These are phyloP conservation scores for Casuarius casuarius DNA, from an alignment of 2,113 vertebrate species.

Conservation along the genomic window DNA sequence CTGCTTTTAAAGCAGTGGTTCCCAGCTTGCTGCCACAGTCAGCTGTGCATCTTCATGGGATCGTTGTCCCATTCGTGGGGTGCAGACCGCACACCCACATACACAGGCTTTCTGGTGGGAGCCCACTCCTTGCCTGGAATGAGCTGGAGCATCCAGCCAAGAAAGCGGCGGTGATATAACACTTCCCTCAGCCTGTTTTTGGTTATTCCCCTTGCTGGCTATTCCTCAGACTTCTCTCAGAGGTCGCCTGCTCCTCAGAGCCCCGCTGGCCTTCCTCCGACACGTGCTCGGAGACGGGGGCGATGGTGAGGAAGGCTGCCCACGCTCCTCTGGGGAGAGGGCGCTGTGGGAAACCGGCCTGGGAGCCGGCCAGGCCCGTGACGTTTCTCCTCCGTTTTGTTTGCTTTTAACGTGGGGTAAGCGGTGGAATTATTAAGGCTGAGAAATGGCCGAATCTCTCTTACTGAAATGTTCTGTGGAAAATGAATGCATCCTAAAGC, in stretches of 20 bases:
- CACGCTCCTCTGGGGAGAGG: neutral
- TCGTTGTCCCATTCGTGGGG: neutral
- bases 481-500: neutral
- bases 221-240: neutral
- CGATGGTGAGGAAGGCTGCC: neutral
- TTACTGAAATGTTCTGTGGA: neutral
- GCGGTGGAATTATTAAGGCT: neutral
- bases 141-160: neutral
- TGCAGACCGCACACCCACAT: rapidly evolving
- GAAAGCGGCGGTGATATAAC: neutral
- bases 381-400: rapidly evolving
- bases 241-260: neutral
- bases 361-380: rapidly evolving
- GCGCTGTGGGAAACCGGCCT: neutral
- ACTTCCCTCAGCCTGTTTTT: neutral
- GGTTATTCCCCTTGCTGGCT: neutral
- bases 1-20: neutral
- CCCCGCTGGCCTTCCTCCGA: neutral
- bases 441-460: neutral
- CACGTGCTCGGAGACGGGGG: neutral
- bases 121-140: neutral
- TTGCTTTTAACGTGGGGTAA: neutral
- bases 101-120: rapidly evolving
- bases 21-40: neutral
- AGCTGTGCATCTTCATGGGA: neutral